Evolutionary conservation across 2,888 invertebrate genomes (phyloP).

Genomic region (Mantis religiosa): DNA sequence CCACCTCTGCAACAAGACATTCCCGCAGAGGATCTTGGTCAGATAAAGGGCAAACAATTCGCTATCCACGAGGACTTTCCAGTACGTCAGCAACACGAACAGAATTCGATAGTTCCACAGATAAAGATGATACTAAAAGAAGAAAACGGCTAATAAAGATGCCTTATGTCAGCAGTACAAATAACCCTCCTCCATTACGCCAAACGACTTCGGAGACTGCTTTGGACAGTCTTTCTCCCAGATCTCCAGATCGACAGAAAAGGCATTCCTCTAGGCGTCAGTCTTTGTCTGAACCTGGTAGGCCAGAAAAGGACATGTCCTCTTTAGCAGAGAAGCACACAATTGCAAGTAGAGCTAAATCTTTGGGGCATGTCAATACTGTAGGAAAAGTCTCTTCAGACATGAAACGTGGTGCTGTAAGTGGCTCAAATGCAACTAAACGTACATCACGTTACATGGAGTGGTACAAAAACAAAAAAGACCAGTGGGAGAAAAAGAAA

Average conservation of each 20-base stretch:
- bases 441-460: slow-evolving; percentile 65
- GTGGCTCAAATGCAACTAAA: slow-evolving; percentile 32
- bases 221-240: not conserved
- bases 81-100: not conserved
- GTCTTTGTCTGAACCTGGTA: slow-evolving; percentile 7
- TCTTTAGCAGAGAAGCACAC: not conserved
- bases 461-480: slow-evolving; percentile 65
- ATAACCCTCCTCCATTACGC: not conserved
- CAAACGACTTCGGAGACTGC: not conserved
- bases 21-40: not conserved
- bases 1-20: not conserved
- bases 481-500: slow-evolving; percentile 47
- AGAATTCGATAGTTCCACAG: not conserved
- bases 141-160: not conserved
- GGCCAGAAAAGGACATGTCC: not conserved
- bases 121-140: not conserved
- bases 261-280: not conserved
- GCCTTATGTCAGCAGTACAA: not conserved
- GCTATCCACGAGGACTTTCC: not conserved
- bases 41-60: not conserved
- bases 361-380: not conserved
- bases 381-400: not conserved
- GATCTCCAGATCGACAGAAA: not conserved
- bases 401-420: not conserved
- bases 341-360: slow-evolving; percentile 7